phyloP scores from a whole-genome alignment of 2,113 vertebrate species.

The Alligator mississippiensis region DNA sequence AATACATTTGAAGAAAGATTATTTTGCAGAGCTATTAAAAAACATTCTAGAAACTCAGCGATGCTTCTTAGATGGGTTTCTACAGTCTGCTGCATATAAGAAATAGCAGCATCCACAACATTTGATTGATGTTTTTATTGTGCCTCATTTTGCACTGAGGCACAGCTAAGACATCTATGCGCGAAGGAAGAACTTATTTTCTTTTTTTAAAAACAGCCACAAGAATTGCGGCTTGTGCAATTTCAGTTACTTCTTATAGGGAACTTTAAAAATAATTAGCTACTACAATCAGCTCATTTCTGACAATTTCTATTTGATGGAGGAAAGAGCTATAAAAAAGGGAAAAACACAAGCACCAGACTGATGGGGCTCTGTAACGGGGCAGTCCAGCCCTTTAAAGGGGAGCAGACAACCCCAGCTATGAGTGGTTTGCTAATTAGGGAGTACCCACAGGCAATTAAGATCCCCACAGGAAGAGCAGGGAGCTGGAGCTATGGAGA shows the following conservation, averaged over 20 bases:
- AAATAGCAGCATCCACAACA: background rate
- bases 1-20: background rate
- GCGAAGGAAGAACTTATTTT: background rate
- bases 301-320: background rate
- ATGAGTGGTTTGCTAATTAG: too few relatives aligned
- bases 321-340: background rate
- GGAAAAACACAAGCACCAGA: background rate
- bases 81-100: rapidly evolving
- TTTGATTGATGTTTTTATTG: background rate
- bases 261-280: background rate
- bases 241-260: background rate
- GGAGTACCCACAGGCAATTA: too few relatives aligned
- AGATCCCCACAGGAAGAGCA: too few relatives aligned
- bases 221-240: background rate
- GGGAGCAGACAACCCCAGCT: too few relatives aligned
- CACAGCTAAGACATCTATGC: background rate
- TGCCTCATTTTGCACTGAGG: background rate
- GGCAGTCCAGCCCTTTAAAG: too few relatives aligned
- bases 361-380: background rate
- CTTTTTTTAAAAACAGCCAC: background rate
- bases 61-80: background rate
- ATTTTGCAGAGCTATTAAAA: background rate
- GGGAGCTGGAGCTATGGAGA: too few relatives aligned
- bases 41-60: background rate
- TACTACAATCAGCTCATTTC: background rate